Percentiles rank a stretch among this genome's conserved stretches.
Evolutionary conservation across 2,888 invertebrate genomes (phyloP).

Genomic region (Diogma glabrata): DNA sequence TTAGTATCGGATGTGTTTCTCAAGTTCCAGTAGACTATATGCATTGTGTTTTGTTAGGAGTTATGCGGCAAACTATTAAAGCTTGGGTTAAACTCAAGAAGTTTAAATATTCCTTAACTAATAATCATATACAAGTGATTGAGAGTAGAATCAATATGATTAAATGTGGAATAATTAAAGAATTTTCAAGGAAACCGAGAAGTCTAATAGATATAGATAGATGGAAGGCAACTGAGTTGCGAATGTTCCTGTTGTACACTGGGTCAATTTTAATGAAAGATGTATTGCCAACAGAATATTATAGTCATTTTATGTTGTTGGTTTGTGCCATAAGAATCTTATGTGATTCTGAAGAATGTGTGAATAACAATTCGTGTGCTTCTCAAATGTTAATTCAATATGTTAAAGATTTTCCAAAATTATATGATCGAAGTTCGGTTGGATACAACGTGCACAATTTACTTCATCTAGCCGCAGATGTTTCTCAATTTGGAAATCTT

Average conservation of each 20-base stretch:
- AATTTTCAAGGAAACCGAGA: not conserved
- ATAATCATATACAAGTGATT: not conserved
- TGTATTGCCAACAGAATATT: not conserved
- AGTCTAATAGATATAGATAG: not conserved
- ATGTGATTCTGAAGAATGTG: conserved; percentile 1
- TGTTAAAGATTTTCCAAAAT: not conserved
- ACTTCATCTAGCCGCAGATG: not conserved
- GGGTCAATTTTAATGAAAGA: not conserved
- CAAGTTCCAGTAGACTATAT: not conserved
- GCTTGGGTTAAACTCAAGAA: not conserved
- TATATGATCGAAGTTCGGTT: not conserved
- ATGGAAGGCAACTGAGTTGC: not conserved
- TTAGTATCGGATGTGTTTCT: not conserved
- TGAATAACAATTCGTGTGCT: not conserved
- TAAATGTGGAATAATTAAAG: not conserved
- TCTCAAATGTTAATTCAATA: not conserved
- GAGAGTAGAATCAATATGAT: not conserved
- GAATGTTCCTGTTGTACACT: no score
- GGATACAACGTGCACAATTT: not conserved
- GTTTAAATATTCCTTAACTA: not conserved
- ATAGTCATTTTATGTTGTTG: conserved; percentile 1
- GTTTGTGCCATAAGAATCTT: not conserved
- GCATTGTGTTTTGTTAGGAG: not conserved
- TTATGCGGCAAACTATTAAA: not conserved
- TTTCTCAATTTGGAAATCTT: no score